Evolutionary conservation across 2,888 invertebrate genomes (phyloP).

Genomic region (Eilema griseolum): DNA sequence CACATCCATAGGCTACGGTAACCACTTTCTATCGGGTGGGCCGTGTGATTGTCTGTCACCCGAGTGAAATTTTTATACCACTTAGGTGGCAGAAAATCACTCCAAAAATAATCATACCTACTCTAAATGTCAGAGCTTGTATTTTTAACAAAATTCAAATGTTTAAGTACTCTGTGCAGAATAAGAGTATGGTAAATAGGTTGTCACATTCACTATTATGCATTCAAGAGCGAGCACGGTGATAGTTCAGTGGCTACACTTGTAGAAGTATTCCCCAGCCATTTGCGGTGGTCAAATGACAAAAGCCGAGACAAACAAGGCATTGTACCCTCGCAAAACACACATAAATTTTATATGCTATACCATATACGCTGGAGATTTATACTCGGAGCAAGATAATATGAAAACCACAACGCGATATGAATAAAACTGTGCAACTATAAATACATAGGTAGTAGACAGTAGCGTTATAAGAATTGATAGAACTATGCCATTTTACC

Average conservation of each 20-base stretch:
- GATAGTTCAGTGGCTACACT: conserved; percentile 31
- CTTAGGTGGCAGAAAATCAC: too few relatives aligned
- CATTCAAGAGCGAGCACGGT: conserved; percentile 36
- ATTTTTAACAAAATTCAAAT: neutral
- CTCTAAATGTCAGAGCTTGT: neutral
- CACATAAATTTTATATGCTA: conserved; percentile 58
- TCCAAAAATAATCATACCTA: too few relatives aligned
- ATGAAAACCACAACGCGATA: conserved; percentile 38
- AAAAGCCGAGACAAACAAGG: conserved; percentile 63
- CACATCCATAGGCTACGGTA: too few relatives aligned
- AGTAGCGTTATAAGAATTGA: conserved; percentile 35
- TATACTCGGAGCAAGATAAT: conserved; percentile 35
- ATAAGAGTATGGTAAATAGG: neutral
- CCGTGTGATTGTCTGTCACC: too few relatives aligned
- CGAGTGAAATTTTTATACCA: too few relatives aligned
- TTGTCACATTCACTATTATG: conserved; percentile 40
- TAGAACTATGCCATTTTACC: neutral
- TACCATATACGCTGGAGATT: conserved; percentile 29
- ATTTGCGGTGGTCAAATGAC: conserved; percentile 53
- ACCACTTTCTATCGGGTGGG: too few relatives aligned
- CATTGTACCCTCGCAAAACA: conserved; percentile 56
- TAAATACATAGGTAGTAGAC: conserved; percentile 35
- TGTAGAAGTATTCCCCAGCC: conserved; percentile 37
- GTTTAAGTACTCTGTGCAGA: neutral
- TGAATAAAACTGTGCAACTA: conserved; percentile 39